A percentile compares a stretch with the other conserved stretches of the same genome.
Conservation (phyloP, 2,113 vertebrate genomes). For the Phrynosoma platyrhinos region DNA sequence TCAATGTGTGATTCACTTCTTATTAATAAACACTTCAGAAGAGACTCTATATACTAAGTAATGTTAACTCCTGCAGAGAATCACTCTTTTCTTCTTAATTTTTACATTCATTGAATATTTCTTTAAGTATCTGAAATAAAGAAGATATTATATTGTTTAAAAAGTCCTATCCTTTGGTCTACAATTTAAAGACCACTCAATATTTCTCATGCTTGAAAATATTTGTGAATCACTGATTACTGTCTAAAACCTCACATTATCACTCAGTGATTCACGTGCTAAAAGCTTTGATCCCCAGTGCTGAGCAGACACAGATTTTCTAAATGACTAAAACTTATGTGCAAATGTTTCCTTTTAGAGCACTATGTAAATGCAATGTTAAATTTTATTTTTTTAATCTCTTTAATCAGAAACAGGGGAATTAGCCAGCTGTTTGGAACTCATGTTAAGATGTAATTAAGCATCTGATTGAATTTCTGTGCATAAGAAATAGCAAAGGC, state of each 20-base stretch:
- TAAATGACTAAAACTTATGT: constrained; percentile 71
- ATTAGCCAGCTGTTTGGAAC: constrained; percentile 95
- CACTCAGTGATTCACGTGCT: constrained; percentile 49
- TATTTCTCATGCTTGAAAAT: background rate
- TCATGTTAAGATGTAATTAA: constrained; percentile 96
- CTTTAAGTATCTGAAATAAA: background rate
- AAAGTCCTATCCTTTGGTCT: background rate
- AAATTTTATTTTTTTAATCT: constrained; percentile 96
- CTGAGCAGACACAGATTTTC: constrained; percentile 58
- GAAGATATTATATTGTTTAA: background rate
- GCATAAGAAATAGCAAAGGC: constrained; percentile 84
- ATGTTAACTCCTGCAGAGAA: background rate
- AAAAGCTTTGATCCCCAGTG: constrained; percentile 58
- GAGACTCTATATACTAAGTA: background rate
- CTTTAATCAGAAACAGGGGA: constrained; percentile 96
- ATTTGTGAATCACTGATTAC: background rate
- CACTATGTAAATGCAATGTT: constrained; percentile 86
- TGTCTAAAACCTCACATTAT: constrained; percentile 6
- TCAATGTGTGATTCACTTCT: background rate
- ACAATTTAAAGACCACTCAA: background rate
- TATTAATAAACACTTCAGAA: background rate
- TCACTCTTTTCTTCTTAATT: background rate
- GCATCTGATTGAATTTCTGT: constrained; percentile 94
- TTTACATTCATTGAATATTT: background rate
- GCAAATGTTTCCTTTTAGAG: constrained; percentile 74